Percentiles rank a stretch among this genome's conserved stretches.
phyloP scores from a whole-genome alignment of 2,113 vertebrate species.

The Ailurus styani region DNA sequence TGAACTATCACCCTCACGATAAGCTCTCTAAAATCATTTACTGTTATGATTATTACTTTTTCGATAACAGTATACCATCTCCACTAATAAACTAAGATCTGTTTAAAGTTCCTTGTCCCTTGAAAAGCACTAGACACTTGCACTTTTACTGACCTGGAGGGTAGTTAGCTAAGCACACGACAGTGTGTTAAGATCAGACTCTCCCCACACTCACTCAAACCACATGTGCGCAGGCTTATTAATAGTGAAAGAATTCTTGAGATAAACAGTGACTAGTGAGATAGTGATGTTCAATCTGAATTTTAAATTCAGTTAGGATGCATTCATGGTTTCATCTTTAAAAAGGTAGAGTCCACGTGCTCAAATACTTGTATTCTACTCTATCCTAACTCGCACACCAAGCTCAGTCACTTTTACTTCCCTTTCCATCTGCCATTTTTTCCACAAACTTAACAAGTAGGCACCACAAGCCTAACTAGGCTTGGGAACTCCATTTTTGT shows the following conservation, averaged over 20 bases:
- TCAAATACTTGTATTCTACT: neutral
- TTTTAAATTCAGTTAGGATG: slow-evolving; percentile 22
- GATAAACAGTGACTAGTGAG: neutral
- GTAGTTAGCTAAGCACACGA: neutral
- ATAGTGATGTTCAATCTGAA: slow-evolving; percentile 8
- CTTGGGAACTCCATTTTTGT: neutral
- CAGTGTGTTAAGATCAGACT: neutral
- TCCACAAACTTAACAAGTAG: slow-evolving; percentile 7
- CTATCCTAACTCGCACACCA: neutral
- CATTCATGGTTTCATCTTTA: slow-evolving; percentile 13
- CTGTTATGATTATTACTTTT: neutral
- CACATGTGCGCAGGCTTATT: neutral
- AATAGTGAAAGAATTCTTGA: slow-evolving; percentile 27
- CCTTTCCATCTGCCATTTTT: neutral
- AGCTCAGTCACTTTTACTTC: neutral
- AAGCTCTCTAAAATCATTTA: neutral
- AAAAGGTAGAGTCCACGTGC: neutral
- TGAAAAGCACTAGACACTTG: slow-evolving; percentile 15
- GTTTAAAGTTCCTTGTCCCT: neutral
- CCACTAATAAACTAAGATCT: neutral
- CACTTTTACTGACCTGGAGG: neutral
- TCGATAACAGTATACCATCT: neutral
- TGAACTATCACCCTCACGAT: neutral
- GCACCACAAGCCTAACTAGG: neutral
- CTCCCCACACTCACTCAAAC: neutral